These are phyloP conservation scores for Folsomia manolachei DNA, from an alignment of 2,888 invertebrate genomes.

Conservation along the genomic window DNA sequence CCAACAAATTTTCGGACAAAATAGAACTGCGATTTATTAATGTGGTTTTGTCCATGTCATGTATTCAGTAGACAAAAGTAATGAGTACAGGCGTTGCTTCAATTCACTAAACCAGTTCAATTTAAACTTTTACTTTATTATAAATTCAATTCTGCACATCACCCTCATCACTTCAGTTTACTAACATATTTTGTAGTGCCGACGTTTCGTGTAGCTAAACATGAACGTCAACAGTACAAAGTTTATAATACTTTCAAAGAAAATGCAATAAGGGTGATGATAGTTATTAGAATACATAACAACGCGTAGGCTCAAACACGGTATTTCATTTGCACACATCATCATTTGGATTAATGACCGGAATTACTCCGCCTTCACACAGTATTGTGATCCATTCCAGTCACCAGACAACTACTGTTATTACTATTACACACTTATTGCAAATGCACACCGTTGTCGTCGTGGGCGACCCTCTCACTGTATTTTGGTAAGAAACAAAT, in stretches of 20 bases:
- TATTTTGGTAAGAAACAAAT: not conserved
- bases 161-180: too few species aligned
- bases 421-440: slow-evolving; percentile 10
- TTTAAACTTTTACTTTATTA: too few species aligned
- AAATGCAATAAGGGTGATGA: too few species aligned
- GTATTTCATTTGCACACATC: not conserved
- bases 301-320: not conserved
- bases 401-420: slow-evolving; percentile 17
- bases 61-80: not conserved
- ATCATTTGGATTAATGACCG: not conserved
- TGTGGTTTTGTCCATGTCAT: not conserved
- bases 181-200: too few species aligned
- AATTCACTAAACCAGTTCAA: too few species aligned
- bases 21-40: not conserved
- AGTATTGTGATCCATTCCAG: slow-evolving; percentile 1
- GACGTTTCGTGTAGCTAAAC: too few species aligned
- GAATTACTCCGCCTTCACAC: not conserved
- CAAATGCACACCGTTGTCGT: too few species aligned
- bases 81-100: too few species aligned
- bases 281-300: too few species aligned
- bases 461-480: not conserved
- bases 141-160: too few species aligned
- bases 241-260: too few species aligned
- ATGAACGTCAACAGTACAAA: too few species aligned
- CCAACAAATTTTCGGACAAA: not conserved